Conservation (phyloP, 2,888 invertebrate genomes). For the Limenitis arthemis region DNA sequence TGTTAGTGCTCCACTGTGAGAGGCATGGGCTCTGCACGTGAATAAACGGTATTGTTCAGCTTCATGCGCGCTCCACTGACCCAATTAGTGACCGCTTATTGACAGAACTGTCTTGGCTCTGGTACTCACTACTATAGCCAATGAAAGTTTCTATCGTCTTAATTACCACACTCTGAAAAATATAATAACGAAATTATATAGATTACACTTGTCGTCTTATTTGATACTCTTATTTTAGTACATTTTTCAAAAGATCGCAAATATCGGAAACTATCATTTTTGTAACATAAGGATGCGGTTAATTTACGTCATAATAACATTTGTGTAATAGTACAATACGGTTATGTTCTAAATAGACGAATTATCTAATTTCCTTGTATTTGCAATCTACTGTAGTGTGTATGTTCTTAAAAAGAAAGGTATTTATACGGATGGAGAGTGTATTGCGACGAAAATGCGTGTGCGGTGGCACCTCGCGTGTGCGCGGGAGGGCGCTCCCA, state of each 20-base stretch:
- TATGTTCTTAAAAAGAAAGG: constrained; percentile 11
- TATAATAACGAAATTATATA: neutral
- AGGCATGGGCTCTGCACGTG: constrained; percentile 35
- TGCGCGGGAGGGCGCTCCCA: constrained; percentile 73
- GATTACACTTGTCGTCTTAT: too few species aligned
- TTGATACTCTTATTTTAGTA: too few species aligned
- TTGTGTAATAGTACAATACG: too few species aligned
- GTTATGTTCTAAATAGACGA: too few species aligned
- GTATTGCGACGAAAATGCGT: constrained; percentile 59
- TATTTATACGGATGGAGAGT: constrained; percentile 24
- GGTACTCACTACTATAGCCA: constrained; percentile 43
- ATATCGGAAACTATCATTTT: too few species aligned
- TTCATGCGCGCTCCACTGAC: constrained; percentile 59
- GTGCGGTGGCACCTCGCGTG: constrained; percentile 55
- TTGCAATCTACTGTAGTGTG: neutral
- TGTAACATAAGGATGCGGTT: too few species aligned
- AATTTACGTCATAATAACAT: too few species aligned
- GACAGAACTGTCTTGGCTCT: constrained; percentile 65
- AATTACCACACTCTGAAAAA: constrained; percentile 23
- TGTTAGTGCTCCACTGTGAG: constrained; percentile 9
- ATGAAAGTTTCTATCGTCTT: constrained; percentile 32
- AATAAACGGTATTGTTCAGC: constrained; percentile 46
- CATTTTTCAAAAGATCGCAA: too few species aligned
- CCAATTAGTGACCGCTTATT: constrained; percentile 62
- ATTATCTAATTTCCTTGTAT: too few species aligned